Evolutionary conservation across 2,888 invertebrate genomes (phyloP).

Genomic region (Morpho helenor): DNA sequence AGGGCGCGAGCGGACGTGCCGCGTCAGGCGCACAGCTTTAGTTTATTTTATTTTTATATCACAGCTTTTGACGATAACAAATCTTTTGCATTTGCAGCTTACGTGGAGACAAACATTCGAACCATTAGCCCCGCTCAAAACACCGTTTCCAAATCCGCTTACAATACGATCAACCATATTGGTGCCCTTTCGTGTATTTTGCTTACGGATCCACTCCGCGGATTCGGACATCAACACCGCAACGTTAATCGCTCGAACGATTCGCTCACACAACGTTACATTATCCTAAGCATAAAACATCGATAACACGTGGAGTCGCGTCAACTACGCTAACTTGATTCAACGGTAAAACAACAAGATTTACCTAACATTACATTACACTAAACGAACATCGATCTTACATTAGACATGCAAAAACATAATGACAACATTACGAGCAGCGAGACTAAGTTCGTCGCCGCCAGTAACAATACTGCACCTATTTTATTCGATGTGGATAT

Average conservation of each 20-base stretch:
- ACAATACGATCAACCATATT: background rate
- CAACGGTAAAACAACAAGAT: conserved; percentile 52
- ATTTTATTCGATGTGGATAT: conserved; percentile 74
- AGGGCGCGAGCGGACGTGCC: conserved; percentile 53
- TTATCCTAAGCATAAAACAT: conserved; percentile 73
- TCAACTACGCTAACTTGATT: conserved; percentile 48
- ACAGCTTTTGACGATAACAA: conserved; percentile 80
- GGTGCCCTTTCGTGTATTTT: conserved; percentile 9
- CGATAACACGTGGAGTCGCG: conserved; percentile 59
- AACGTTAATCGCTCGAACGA: conserved; percentile 66
- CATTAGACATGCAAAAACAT: conserved; percentile 68
- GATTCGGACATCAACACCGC: conserved; percentile 20
- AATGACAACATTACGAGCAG: conserved; percentile 43
- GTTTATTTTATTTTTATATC: conserved; percentile 73
- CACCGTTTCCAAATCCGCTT: conserved; percentile 31
- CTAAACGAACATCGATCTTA: conserved; percentile 69
- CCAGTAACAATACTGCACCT: conserved; percentile 50
- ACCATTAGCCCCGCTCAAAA: conserved; percentile 53
- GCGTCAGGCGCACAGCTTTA: conserved; percentile 55
- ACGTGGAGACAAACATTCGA: conserved; percentile 72
- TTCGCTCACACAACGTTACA: conserved; percentile 62
- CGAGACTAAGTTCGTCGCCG: conserved; percentile 24
- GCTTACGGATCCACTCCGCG: conserved; percentile 15
- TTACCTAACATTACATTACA: conserved; percentile 56
- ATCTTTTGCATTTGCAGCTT: conserved; percentile 78